Base-by-base conservation (phyloP, 2,113 vertebrate genomes). In the Accipiter virgatus region DNA sequence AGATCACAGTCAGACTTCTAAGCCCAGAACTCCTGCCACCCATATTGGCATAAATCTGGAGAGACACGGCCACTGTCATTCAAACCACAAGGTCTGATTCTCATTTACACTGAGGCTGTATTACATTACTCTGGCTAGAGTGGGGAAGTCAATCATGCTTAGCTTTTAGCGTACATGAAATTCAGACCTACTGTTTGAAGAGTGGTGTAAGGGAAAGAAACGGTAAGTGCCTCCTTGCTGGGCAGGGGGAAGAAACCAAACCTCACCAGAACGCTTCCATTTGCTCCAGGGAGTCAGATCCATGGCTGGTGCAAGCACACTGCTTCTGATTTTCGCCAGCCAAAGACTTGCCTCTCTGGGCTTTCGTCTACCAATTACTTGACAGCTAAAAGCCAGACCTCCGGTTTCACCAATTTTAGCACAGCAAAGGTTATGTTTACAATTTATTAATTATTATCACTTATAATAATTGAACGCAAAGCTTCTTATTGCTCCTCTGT, bases 401-500 rank as follows among this genome's bases (percentile, higher is more conserved):
- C 62, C 1, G 2, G 40, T 62, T 58, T 66, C 67, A 56, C 78
- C 27, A 5, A 45, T 13, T 70, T 52, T 25, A 6, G 25, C 48
- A 2, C 88, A 73, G 81, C 87, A 90, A 90, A 97, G 95, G 96
- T 92, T 90, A 73, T 92, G 92, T 83, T 95, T 66, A 94, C 88
- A 86, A 90, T 92, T 96, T 96, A 95, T 97, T 94, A 94, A 97
- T 97, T 96, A 97, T 97, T 88, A 96, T 91, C 81, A 67, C 84
- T 90, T 77, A 52, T 88, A 90, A 90, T 95, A 91, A 94, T 80
- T 53, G 94, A 88, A 47, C 5, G 2, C 84, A 77, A 94, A 96
- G 94, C 77, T 68, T 13, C 88, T 81, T 79, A 52, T 1, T 16
- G 56, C 91, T 86, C 58, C 43, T 42, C 48, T 5, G 0, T 73